These are phyloP conservation scores for Lepisosteus oculatus DNA, from an alignment of 2,113 vertebrate genomes.

Conservation along the genomic window DNA sequence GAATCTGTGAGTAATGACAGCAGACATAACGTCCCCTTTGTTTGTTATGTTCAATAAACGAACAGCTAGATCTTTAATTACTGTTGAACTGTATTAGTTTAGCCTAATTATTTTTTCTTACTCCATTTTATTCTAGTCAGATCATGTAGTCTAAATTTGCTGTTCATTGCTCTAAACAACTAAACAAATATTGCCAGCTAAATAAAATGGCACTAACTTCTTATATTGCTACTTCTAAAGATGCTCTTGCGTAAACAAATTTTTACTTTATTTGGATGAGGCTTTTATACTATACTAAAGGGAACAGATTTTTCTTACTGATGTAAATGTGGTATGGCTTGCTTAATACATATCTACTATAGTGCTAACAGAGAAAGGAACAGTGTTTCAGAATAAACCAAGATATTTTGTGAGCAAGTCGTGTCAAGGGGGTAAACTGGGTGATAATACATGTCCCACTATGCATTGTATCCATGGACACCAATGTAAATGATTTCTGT, in stretches of 20 bases:
- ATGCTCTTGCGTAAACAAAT: too few species aligned
- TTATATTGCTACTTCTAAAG: too few species aligned
- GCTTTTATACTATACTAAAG: too few species aligned
- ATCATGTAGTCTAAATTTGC: too few species aligned
- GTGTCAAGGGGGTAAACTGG: too few species aligned
- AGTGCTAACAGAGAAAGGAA: background rate
- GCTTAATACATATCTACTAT: background rate
- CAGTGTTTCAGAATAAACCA: background rate
- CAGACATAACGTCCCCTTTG: constrained; percentile 26
- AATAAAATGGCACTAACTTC: too few species aligned
- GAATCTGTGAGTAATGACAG: constrained; percentile 65
- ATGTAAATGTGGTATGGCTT: background rate
- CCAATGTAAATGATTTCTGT: background rate
- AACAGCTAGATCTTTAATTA: constrained; percentile 31
- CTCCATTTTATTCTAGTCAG: too few species aligned
- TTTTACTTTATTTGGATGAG: too few species aligned
- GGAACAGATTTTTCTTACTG: background rate
- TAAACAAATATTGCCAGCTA: too few species aligned
- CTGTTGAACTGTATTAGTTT: constrained; percentile 6
- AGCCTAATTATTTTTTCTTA: too few species aligned
- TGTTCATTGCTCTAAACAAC: too few species aligned
- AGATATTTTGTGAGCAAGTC: background rate
- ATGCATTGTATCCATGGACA: background rate
- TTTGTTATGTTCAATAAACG: constrained; percentile 40
- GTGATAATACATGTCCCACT: too few species aligned